Percentiles rank a stretch among this genome's conserved stretches.
Conservation (phyloP, 2,888 invertebrate genomes). For the Callyntrura guangdongensis region DNA sequence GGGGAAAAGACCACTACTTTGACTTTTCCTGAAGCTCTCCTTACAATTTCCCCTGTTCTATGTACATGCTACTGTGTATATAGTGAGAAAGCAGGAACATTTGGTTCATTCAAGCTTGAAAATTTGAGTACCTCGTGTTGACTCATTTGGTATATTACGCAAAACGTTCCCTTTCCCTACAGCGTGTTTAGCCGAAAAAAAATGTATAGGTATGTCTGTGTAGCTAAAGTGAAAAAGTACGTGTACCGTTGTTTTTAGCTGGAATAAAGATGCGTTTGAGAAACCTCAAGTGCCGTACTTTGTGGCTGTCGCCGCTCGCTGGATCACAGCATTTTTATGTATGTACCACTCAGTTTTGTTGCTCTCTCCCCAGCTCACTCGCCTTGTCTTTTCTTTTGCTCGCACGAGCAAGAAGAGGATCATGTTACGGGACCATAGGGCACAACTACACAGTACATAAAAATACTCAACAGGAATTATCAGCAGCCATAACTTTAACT, state of each 20-base stretch:
- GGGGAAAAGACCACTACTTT: conserved; percentile 1
- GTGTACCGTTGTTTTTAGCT: background rate
- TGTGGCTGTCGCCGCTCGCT: conserved; percentile 43
- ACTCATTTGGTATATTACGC: background rate
- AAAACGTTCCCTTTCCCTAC: background rate
- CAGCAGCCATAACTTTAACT: conserved; percentile 81
- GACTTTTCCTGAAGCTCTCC: background rate
- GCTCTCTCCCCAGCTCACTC: conserved; percentile 9
- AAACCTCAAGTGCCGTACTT: conserved; percentile 55
- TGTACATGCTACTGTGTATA: background rate
- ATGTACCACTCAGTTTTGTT: conserved; percentile 34
- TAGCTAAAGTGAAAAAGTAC: conserved; percentile 10
- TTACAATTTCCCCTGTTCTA: background rate
- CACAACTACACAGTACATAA: conserved; percentile 79
- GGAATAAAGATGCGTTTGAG: conserved; percentile 32
- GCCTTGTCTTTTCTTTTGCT: conserved; percentile 6
- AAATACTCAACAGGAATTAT: conserved; percentile 82
- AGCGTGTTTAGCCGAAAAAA: background rate
- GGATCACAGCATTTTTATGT: conserved; percentile 44
- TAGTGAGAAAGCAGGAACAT: background rate
- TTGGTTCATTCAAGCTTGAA: background rate
- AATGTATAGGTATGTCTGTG: background rate
- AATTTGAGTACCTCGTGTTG: background rate
- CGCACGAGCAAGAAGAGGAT: conserved; percentile 66
- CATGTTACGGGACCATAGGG: conserved; percentile 78